phyloP scores from a whole-genome alignment of 2,113 vertebrate genomes.

The Danionella cerebrum region DNA sequence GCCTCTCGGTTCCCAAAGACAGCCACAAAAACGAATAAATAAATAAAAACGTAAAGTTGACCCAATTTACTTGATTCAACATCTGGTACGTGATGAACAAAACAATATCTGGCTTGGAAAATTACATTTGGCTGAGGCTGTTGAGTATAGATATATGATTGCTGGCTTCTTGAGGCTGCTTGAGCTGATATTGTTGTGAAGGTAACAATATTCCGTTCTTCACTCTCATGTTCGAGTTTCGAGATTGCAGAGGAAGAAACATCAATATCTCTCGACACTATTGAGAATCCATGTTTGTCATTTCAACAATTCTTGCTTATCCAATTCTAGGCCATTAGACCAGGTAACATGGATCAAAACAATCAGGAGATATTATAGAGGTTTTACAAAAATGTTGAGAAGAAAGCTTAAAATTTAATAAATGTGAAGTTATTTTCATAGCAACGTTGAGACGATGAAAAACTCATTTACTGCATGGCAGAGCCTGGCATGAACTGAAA shows the following conservation, averaged over 20 bases:
- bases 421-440: background rate
- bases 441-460: background rate
- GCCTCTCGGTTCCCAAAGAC: slow-evolving; percentile 44
- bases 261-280: slow-evolving; percentile 49
- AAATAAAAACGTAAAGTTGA: slow-evolving; percentile 47
- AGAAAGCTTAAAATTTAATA: slow-evolving; percentile 22
- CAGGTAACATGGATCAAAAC: slow-evolving; percentile 40
- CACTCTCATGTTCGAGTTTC: slow-evolving; percentile 51
- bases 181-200: slow-evolving; percentile 68
- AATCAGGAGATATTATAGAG: background rate
- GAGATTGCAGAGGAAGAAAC: slow-evolving; percentile 55
- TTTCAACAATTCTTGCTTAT: slow-evolving; percentile 57
- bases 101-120: slow-evolving; percentile 66
- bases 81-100: slow-evolving; percentile 78
- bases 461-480: slow-evolving; percentile 4
- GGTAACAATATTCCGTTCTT: slow-evolving; percentile 64
- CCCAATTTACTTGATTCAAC: slow-evolving; percentile 63
- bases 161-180: slow-evolving; percentile 60
- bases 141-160: slow-evolving; percentile 68
- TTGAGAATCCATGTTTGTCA: slow-evolving; percentile 64
- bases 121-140: slow-evolving; percentile 60
- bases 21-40: slow-evolving; percentile 26
- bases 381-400: background rate
- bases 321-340: slow-evolving; percentile 52
- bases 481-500: slow-evolving; percentile 4